These are phyloP conservation scores for Sarotherodon lohbergeri DNA, from an alignment of 2,113 vertebrate genomes.

Conservation along the genomic window DNA sequence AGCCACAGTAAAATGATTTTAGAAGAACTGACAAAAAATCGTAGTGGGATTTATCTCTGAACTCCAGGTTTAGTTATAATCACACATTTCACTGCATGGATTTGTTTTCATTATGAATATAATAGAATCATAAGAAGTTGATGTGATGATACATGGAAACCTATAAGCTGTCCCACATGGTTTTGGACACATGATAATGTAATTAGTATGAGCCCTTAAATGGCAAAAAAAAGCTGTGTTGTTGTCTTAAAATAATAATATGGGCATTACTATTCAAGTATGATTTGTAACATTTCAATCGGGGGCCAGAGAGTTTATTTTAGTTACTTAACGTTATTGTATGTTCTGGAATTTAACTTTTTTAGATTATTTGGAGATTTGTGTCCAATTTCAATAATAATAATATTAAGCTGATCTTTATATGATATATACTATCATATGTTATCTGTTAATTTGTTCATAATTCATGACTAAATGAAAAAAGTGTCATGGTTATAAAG, in stretches of 20 bases:
- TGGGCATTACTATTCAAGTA: neutral
- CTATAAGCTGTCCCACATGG: accelerated
- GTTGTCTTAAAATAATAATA: neutral
- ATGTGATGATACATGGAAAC: neutral
- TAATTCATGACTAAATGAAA: neutral
- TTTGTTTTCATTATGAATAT: neutral
- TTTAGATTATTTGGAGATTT: neutral
- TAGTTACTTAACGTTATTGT: neutral
- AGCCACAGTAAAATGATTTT: neutral
- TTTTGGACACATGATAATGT: neutral
- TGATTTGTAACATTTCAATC: neutral
- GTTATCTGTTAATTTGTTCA: neutral
- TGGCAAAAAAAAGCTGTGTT: accelerated
- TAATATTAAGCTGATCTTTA: neutral
- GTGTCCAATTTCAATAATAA: neutral
- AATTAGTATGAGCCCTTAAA: neutral
- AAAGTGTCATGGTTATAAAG: neutral
- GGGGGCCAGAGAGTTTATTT: neutral
- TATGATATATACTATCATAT: neutral
- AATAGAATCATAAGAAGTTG: neutral
- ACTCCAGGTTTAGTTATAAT: neutral
- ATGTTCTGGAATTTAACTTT: neutral
- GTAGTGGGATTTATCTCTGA: neutral
- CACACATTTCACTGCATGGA: neutral
- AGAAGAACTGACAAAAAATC: accelerated